phyloP scores from a whole-genome alignment of 2,797 vertebrate species.

The Gallinago nigripennis region DNA sequence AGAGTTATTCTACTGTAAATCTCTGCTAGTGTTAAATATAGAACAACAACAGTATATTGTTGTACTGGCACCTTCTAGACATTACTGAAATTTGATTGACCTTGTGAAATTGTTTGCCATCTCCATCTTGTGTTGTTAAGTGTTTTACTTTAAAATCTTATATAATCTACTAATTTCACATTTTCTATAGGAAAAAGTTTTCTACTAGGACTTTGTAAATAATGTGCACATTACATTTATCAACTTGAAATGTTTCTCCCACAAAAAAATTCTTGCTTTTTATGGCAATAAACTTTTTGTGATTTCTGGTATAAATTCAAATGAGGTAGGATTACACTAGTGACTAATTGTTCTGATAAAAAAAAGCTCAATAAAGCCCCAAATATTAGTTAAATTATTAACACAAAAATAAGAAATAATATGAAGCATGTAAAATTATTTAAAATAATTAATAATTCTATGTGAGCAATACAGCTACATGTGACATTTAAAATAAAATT shows the following conservation, averaged over 20 bases:
- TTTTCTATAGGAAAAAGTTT: background rate
- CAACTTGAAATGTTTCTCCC: background rate
- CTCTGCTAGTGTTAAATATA: background rate
- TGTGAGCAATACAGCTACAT: background rate
- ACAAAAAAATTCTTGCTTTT: background rate
- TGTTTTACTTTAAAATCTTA: background rate
- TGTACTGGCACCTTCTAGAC: background rate
- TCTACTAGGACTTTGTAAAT: background rate
- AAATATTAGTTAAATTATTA: background rate
- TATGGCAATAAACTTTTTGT: background rate
- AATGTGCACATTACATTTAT: background rate
- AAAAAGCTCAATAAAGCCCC: background rate
- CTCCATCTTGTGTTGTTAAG: background rate
- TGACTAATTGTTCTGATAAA: background rate
- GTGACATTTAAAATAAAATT: background rate
- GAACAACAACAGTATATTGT: background rate
- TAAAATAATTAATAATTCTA: background rate
- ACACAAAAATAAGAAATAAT: background rate
- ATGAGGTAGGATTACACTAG: background rate
- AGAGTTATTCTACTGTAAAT: background rate
- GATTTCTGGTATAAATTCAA: background rate
- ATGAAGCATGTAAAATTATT: background rate
- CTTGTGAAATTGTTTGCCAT: background rate
- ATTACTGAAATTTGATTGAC: background rate
- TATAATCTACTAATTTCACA: background rate